These are phyloP conservation scores for Anoplolepis gracilipes DNA, from an alignment of 1,140 invertebrate species.

Conservation along the genomic window DNA sequence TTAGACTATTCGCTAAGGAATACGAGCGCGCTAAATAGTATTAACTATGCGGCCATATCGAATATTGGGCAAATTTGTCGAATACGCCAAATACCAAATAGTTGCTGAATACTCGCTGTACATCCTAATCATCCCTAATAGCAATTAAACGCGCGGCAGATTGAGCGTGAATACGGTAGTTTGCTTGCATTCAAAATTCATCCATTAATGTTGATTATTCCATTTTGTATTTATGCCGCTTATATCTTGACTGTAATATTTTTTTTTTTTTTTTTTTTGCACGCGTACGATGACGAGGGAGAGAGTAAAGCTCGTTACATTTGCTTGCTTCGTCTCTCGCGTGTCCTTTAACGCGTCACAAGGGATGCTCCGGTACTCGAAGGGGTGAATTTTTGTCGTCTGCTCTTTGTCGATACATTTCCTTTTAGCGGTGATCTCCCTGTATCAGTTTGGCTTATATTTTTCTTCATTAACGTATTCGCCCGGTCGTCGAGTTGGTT, in stretches of 20 bases:
- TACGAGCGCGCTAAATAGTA: conserved; percentile 61
- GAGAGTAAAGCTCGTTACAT: neutral
- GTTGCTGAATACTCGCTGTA: conserved; percentile 72
- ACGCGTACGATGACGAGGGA: neutral
- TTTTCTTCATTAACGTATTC: conserved; percentile 76
- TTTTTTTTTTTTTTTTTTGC: conserved; percentile 9
- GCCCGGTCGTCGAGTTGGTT: conserved; percentile 67
- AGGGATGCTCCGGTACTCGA: neutral
- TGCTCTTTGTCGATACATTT: conserved; percentile 28
- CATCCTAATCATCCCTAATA: conserved; percentile 64
- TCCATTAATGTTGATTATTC: conserved; percentile 70
- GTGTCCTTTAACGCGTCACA: conserved; percentile 33
- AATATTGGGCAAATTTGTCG: conserved; percentile 70
- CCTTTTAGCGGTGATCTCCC: neutral
- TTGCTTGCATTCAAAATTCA: conserved; percentile 70
- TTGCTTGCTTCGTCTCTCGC: neutral
- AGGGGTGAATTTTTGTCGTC: conserved; percentile 56
- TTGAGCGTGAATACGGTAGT: conserved; percentile 73
- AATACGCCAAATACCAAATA: conserved; percentile 73
- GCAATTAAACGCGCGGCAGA: conserved; percentile 70
- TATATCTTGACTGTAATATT: neutral
- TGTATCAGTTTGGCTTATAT: conserved; percentile 64
- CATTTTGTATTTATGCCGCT: neutral
- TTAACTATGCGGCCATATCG: conserved; percentile 63
- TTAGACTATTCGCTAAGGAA: neutral